Percentiles rank a stretch among this genome's conserved stretches.
Conservation (phyloP, 2,113 vertebrate species). For the Nothobranchius kuhntae region DNA sequence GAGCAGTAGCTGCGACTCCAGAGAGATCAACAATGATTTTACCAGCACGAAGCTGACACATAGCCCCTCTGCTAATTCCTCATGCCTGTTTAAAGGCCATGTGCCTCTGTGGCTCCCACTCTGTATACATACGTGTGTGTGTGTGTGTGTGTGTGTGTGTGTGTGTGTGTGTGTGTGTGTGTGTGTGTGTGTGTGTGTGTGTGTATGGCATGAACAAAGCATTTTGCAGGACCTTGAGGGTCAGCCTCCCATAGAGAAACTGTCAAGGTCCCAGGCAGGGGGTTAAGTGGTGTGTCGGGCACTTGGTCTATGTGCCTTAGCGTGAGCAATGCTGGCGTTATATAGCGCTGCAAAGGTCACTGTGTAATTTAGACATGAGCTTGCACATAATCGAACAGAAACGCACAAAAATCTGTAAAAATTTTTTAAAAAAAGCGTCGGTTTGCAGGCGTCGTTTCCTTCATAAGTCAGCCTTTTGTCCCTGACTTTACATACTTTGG, state of each 20-base stretch:
- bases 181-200: neutral
- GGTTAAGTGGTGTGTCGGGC: constrained; percentile 69
- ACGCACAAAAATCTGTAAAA: constrained; percentile 30
- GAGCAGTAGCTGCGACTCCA: constrained; percentile 51
- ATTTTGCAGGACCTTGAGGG: constrained; percentile 61
- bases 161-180: too few species aligned
- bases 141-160: too few species aligned
- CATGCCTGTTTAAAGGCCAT: constrained; percentile 60
- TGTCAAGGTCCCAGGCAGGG: constrained; percentile 74
- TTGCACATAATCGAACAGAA: neutral
- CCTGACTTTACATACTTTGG: constrained; percentile 9
- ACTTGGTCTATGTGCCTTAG: constrained; percentile 54
- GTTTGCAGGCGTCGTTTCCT: constrained; percentile 32
- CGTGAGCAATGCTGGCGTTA: constrained; percentile 53
- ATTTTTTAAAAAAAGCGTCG: constrained; percentile 39
- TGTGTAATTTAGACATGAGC: constrained; percentile 57
- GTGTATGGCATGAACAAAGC: constrained; percentile 64
- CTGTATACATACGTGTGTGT: constrained; percentile 16
- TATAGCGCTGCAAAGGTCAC: constrained; percentile 55
- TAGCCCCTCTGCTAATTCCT: constrained; percentile 58
- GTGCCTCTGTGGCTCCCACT: constrained; percentile 28
- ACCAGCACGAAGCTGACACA: constrained; percentile 60
- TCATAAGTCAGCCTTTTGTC: constrained; percentile 29
- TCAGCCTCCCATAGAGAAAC: constrained; percentile 71
- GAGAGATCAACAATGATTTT: constrained; percentile 46